A percentile compares a stretch with the other conserved stretches of the same genome.
phyloP scores from a whole-genome alignment of 2,113 vertebrate species.

The Alces alces region DNA sequence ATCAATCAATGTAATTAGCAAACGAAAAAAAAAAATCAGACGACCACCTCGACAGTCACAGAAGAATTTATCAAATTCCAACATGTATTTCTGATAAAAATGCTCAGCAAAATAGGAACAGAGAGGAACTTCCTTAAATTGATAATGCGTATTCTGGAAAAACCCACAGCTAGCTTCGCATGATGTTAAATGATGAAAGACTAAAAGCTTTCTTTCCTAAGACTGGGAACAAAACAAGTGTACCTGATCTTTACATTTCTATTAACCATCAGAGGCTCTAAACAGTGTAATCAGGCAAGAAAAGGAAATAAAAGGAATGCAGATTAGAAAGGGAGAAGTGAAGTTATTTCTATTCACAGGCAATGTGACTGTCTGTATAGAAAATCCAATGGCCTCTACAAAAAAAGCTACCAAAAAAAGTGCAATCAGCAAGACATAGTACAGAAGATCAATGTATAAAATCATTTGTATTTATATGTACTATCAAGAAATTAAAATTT shows the following conservation, averaged over 20 bases:
- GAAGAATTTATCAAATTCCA: neutral
- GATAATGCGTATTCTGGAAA: neutral
- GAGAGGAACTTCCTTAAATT: neutral
- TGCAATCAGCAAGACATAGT: neutral
- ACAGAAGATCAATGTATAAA: neutral
- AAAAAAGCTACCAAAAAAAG: neutral
- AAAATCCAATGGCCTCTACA: neutral
- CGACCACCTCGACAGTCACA: neutral
- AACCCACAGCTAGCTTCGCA: neutral
- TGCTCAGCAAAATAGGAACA: neutral
- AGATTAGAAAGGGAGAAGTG: neutral
- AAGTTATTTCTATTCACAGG: neutral
- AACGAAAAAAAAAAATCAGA: neutral
- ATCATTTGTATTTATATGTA: neutral
- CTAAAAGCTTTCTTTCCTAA: neutral
- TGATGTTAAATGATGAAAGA: neutral
- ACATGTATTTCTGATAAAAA: neutral
- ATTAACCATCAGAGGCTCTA: neutral
- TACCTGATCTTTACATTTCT: neutral
- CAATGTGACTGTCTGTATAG: accelerated
- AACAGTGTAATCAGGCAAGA: neutral
- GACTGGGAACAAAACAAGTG: neutral
- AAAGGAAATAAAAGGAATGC: neutral
- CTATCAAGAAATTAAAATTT: neutral
- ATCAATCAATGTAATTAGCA: neutral